Evolutionary conservation across 2,113 vertebrate species (phyloP).

Genomic region (Axis porcinus): DNA sequence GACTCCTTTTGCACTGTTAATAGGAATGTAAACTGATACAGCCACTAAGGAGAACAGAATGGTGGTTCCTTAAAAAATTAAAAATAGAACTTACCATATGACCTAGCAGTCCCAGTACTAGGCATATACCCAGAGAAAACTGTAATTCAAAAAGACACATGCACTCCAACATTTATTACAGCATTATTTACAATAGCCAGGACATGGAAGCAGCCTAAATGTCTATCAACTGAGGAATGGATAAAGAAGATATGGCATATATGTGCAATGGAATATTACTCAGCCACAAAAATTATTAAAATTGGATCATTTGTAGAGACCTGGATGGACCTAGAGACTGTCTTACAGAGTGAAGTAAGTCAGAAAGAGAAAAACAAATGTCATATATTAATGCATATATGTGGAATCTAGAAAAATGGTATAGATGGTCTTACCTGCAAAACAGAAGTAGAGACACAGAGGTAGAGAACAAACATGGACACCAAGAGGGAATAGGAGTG

Average conservation of each 20-base stretch:
- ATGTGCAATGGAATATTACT: not conserved
- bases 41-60: not conserved
- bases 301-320: not conserved
- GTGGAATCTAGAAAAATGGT: not conserved
- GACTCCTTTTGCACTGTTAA: not conserved
- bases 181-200: not conserved
- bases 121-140: not conserved
- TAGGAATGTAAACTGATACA: not conserved
- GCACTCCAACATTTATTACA: not conserved
- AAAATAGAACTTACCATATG: not conserved
- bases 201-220: not conserved
- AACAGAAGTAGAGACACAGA: not conserved
- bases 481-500: not conserved
- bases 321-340: not conserved
- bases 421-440: not conserved
- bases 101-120: not conserved
- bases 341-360: not conserved
- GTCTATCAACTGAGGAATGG: not conserved
- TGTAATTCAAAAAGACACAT: not conserved
- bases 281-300: not conserved
- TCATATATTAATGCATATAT: not conserved
- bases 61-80: not conserved
- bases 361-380: not conserved
- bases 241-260: not conserved
- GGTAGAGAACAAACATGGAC: not conserved